Base-by-base conservation (phyloP, 2,888 invertebrate species). In the Aradus depressus region DNA sequence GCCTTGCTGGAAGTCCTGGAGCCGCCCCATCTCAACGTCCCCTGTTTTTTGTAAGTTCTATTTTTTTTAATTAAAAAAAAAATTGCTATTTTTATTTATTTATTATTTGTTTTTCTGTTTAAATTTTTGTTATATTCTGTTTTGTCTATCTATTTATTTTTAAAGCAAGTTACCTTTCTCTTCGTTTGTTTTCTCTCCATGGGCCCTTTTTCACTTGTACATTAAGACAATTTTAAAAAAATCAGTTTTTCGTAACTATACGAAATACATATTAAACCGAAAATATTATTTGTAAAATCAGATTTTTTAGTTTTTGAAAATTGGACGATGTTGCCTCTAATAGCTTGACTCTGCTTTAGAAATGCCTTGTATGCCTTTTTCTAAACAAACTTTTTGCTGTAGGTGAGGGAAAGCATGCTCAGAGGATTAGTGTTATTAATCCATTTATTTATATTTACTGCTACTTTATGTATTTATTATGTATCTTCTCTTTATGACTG, bases 391-490 rank as follows among this genome's bases (percentile, higher is more conserved):
- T n/a, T n/a, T n/a, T n/a, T n/a, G n/a, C n/a, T n/a, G n/a, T n/a
- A n/a, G 25, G 32, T 18, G 22, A 26, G 10, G 22, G 35, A 31
- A 26, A 45, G 37, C 34, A 51, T 39, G 38, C 44, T 44, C 35
- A 37, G 44, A 51, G 32, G 47, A 51, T 45, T 32, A 44, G 44
- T 51, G 32, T 14, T 18, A 28, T 35, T 37, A 26, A 35, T 10
- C 19, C 22, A 31, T 45, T 16, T 14, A 44, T 28, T 21, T 14
- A 44, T 44, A 26, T 23, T 23, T 28, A 26, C n/a, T 10, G n/a
- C 8, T 28, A 28, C 8, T 28, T 28, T 8, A 28, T 28, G 8
- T 28, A 28, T 28, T n/a, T n/a, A 28, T 28, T 8, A 28, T 8
- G 12, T 12, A 28, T n/a, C n/a, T n/a, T n/a, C n/a, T n/a, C n/a